phyloP scores from a whole-genome alignment of 2,888 invertebrate genomes.

The Cabera pusaria region DNA sequence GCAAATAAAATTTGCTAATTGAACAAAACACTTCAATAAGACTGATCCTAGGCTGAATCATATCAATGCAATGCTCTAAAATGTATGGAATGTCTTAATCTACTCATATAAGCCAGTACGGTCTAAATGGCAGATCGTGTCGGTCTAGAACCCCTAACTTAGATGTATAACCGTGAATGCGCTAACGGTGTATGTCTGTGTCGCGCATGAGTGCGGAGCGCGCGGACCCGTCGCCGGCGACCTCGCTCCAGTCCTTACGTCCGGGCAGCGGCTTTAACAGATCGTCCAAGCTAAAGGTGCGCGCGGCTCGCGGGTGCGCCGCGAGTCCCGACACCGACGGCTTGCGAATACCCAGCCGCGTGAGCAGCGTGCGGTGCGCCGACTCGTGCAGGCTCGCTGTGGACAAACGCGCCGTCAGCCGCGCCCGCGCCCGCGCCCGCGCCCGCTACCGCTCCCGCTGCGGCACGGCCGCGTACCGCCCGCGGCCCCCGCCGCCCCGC shows the following conservation, averaged over 20 bases:
- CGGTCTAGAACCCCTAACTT: slow-evolving; percentile 11
- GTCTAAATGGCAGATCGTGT: neutral
- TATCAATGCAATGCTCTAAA: slow-evolving; percentile 3
- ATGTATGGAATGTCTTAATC: slow-evolving; percentile 3
- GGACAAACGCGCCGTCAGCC: slow-evolving; percentile 73
- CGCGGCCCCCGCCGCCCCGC: slow-evolving; percentile 43
- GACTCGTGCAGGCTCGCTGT: slow-evolving; percentile 74
- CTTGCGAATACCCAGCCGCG: slow-evolving; percentile 94
- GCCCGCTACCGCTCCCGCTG: slow-evolving; percentile 44
- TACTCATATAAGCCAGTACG: slow-evolving; percentile 11
- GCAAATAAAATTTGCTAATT: slow-evolving; percentile 10
- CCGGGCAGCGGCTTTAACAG: slow-evolving; percentile 92
- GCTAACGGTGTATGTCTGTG: slow-evolving; percentile 15
- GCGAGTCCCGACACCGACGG: slow-evolving; percentile 92
- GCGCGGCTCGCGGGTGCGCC: slow-evolving; percentile 87
- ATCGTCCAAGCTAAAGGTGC: slow-evolving; percentile 95
- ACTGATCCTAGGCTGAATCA: slow-evolving; percentile 1
- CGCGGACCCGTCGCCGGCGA: slow-evolving; percentile 59
- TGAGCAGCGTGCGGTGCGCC: slow-evolving; percentile 88
- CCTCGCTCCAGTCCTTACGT: slow-evolving; percentile 87
- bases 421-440: slow-evolving; percentile 33
- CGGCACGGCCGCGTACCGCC: slow-evolving; percentile 64
- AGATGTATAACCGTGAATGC: slow-evolving; percentile 22
- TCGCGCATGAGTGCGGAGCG: slow-evolving; percentile 56
- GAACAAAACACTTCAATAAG: slow-evolving; percentile 2